phyloP scores from a whole-genome alignment of 2,113 vertebrate genomes.

The Pampusana beccarii region DNA sequence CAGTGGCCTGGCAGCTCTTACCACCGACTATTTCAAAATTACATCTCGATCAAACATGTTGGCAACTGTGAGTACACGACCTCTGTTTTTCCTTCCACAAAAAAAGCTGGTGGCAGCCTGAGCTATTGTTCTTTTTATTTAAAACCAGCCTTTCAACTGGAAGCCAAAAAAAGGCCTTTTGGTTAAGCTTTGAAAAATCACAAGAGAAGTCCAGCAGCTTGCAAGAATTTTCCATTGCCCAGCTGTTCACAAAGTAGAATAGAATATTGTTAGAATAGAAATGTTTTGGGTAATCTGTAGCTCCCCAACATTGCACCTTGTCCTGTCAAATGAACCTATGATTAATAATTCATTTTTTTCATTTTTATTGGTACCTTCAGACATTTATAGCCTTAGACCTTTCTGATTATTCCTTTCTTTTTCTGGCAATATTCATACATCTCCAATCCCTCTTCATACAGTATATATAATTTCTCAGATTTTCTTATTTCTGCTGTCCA shows the following conservation, averaged over 20 bases:
- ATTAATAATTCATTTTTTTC: not conserved
- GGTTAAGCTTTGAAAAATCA: slow-evolving; percentile 12
- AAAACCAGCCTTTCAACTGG: slow-evolving; percentile 24
- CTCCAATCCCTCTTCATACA: not conserved
- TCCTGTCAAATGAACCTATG: not conserved
- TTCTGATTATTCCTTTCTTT: not conserved
- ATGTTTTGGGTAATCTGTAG: not conserved
- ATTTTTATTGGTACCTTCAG: not conserved
- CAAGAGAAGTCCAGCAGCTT: not conserved
- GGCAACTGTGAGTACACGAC: not conserved
- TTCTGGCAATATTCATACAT: not conserved
- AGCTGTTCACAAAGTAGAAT: not conserved
- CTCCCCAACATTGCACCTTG: not conserved
- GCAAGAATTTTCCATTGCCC: not conserved
- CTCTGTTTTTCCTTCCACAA: not conserved
- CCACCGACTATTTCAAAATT: not conserved
- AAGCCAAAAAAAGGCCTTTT: slow-evolving; percentile 21
- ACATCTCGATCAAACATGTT: not conserved
- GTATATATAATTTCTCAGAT: not conserved
- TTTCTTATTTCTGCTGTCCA: not conserved
- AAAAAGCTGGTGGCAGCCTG: not conserved
- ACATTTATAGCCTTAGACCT: not conserved
- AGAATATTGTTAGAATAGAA: not conserved
- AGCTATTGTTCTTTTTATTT: slow-evolving; percentile 25
- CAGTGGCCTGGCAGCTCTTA: not conserved